Conservation (phyloP, 2,888 invertebrate genomes). For the Volucella inflata region DNA sequence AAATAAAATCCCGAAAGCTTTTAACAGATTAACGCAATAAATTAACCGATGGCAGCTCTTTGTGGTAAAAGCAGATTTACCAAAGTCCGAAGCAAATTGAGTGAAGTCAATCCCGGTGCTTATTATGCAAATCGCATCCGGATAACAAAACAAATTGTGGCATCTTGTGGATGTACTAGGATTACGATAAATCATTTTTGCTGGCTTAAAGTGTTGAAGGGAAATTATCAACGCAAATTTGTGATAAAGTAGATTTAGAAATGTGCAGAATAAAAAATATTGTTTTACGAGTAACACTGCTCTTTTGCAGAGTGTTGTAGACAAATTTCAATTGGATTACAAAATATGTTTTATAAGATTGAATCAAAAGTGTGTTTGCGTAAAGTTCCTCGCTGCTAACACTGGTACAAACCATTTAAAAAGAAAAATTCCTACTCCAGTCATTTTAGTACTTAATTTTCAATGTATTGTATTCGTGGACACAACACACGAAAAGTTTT, state of each 20-base stretch:
- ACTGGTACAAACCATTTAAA: too few species aligned
- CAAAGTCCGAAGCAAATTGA: constrained; percentile 46
- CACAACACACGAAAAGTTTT: too few species aligned
- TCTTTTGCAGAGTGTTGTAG: not conserved
- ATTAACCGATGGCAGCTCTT: constrained; percentile 48
- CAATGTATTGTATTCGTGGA: too few species aligned
- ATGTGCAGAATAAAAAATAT: constrained; percentile 15
- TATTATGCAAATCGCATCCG: constrained; percentile 56
- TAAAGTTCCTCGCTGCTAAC: too few species aligned
- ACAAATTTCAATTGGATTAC: too few species aligned
- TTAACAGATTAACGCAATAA: constrained; percentile 66
- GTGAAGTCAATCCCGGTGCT: constrained; percentile 47
- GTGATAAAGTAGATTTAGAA: constrained; percentile 16
- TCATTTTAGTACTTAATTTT: too few species aligned
- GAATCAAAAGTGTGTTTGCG: too few species aligned
- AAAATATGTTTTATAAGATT: too few species aligned
- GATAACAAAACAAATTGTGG: constrained; percentile 52
- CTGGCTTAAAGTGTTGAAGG: constrained; percentile 47
- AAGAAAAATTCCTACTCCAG: too few species aligned
- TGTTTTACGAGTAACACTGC: not conserved
- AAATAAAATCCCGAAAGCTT: constrained; percentile 39
- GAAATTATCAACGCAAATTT: constrained; percentile 45
- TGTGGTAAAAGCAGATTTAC: constrained; percentile 36
- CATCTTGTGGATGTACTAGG: constrained; percentile 14
- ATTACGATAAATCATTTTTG: constrained; percentile 51